Evolutionary conservation across 2,797 vertebrate genomes (phyloP).

Genomic region (Schizopygopsis pylzovi): DNA sequence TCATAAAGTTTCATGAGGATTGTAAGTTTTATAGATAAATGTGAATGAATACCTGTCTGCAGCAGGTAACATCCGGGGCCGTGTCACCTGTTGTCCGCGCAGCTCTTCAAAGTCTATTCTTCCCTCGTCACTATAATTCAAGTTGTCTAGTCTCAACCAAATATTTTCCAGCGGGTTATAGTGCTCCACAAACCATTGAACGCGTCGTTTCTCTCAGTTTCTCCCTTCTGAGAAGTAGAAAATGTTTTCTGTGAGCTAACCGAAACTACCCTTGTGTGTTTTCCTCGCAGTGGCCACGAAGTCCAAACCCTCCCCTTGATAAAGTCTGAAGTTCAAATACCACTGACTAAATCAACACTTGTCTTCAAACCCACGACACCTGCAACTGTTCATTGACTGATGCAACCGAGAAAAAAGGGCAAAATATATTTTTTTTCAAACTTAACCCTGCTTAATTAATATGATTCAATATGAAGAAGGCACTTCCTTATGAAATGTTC

Average conservation of each 20-base stretch:
- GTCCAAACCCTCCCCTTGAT: constrained; percentile 32
- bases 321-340: constrained; percentile 36
- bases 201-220: background rate
- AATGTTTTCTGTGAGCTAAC: background rate
- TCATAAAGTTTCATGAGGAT: background rate
- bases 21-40: background rate
- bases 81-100: constrained; percentile 22
- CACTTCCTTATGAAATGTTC: background rate
- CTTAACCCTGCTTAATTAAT: background rate
- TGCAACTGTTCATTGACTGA: background rate
- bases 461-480: background rate
- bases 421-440: background rate
- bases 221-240: background rate
- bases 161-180: background rate
- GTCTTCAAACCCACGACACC: constrained; percentile 9
- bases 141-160: background rate
- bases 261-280: constrained; percentile 22
- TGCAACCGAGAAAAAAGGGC: background rate
- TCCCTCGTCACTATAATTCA: background rate
- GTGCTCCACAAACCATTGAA: background rate
- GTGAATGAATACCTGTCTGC: background rate
- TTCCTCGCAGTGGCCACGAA: constrained; percentile 1
- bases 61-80: background rate
- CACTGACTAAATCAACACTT: constrained; percentile 23
- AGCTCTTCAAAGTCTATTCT: background rate